Evolutionary conservation across 2,113 vertebrate species (phyloP).

Genomic region (Dasypus novemcinctus): DNA sequence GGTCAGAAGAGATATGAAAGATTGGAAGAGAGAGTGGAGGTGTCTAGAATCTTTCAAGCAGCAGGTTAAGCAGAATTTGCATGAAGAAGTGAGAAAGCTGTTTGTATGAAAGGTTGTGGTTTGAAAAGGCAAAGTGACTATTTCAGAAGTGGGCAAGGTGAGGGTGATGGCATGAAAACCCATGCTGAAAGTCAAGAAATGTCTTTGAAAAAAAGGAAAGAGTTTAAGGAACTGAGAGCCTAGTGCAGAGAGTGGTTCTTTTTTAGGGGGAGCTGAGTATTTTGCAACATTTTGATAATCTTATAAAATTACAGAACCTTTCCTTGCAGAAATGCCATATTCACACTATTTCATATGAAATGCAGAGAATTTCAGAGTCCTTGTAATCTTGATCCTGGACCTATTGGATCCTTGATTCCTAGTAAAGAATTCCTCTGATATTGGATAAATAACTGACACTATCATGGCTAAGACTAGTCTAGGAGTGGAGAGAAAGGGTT

Average conservation of each 20-base stretch:
- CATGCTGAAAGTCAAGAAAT: background rate
- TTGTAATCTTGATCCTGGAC: background rate
- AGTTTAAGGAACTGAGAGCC: fast-evolving
- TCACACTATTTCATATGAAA: background rate
- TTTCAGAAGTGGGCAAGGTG: background rate
- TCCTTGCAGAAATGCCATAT: background rate
- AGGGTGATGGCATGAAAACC: background rate
- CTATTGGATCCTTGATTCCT: too few relatives aligned
- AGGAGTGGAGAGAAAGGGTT: fast-evolving
- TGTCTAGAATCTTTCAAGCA: background rate
- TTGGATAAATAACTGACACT: too few relatives aligned
- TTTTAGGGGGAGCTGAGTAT: background rate
- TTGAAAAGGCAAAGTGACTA: background rate
- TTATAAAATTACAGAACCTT: background rate
- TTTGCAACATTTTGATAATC: background rate
- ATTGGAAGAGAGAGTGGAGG: background rate
- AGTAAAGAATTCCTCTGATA: too few relatives aligned
- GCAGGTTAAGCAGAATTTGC: background rate
- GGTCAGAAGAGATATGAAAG: background rate
- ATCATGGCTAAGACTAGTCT: too few relatives aligned
- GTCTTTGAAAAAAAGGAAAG: background rate
- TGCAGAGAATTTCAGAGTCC: background rate
- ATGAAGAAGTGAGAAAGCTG: background rate
- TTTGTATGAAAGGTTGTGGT: background rate
- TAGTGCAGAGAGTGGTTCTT: fast-evolving